Evolutionary conservation across 2,888 invertebrate species (phyloP).

Genomic region (Megalurothrips usitatus): DNA sequence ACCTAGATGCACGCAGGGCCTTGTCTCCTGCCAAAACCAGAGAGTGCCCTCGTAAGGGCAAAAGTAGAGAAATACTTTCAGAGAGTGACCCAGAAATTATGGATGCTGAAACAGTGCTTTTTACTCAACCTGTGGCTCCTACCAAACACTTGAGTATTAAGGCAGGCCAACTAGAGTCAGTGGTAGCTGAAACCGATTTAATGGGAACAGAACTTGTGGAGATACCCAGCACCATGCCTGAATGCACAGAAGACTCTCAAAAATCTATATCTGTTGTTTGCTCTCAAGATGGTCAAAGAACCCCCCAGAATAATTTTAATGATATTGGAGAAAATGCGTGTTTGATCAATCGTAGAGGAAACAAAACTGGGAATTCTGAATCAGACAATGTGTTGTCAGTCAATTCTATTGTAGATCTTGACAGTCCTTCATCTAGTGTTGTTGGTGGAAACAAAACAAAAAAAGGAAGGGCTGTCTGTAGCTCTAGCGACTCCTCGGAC

Average conservation of each 20-base stretch:
- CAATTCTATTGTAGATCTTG: not conserved
- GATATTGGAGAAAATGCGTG: too few relatives aligned
- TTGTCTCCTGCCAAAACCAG: too few relatives aligned
- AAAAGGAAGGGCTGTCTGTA: not conserved
- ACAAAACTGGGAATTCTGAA: not conserved
- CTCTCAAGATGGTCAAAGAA: not conserved
- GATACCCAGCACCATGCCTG: too few relatives aligned
- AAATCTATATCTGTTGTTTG: not conserved
- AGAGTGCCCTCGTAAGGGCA: too few relatives aligned
- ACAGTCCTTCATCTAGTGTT: not conserved
- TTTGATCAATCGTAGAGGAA: too few relatives aligned
- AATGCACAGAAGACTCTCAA: not conserved
- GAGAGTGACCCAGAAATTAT: not conserved
- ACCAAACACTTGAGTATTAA: too few relatives aligned
- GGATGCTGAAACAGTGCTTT: slow-evolving; percentile 13
- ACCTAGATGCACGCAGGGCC: too few relatives aligned
- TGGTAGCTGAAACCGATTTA: too few relatives aligned
- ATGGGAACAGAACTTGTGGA: too few relatives aligned
- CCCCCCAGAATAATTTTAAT: not conserved
- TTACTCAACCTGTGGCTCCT: not conserved
- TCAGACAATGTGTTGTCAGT: not conserved
- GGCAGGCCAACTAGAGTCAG: too few relatives aligned
- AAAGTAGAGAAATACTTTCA: not conserved
- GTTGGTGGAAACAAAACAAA: not conserved
- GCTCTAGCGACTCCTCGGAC: not conserved